Percentiles rank a stretch among this genome's conserved stretches.
phyloP scores from a whole-genome alignment of 2,113 vertebrate species.

The Megaceryle maxima region DNA sequence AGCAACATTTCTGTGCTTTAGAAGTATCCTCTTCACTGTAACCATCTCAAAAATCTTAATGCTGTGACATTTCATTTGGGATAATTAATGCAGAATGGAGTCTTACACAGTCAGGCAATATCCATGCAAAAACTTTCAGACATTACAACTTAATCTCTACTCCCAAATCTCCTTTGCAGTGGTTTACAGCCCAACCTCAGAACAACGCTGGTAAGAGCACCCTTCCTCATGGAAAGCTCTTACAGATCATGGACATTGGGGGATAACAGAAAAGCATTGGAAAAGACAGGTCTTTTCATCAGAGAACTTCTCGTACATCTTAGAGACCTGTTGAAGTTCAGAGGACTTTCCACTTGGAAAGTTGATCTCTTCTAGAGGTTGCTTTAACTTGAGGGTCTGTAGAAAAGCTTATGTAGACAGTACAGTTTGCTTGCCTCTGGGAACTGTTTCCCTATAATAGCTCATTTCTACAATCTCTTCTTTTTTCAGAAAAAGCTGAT shows the following conservation, averaged over 20 bases:
- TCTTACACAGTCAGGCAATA: not conserved
- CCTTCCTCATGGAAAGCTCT: not conserved
- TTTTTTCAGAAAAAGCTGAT: not conserved
- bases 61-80: not conserved
- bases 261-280: not conserved
- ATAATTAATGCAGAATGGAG: not conserved
- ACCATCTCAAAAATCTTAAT: not conserved
- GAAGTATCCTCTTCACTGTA: not conserved
- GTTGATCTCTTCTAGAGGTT: not conserved
- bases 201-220: not conserved
- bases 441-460: not conserved
- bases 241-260: not conserved
- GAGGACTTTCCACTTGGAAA: not conserved
- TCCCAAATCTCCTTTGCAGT: not conserved
- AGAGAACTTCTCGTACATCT: not conserved
- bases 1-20: not conserved
- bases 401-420: not conserved
- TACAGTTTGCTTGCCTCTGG: not conserved
- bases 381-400: not conserved
- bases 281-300: not conserved
- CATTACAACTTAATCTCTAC: not conserved
- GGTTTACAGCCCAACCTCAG: not conserved
- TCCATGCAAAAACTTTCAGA: not conserved
- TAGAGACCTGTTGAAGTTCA: not conserved
- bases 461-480: not conserved